Percentiles rank a stretch among this genome's conserved stretches.
phyloP scores from a whole-genome alignment of 1,140 invertebrate species.

The Drosophila pectinifera region DNA sequence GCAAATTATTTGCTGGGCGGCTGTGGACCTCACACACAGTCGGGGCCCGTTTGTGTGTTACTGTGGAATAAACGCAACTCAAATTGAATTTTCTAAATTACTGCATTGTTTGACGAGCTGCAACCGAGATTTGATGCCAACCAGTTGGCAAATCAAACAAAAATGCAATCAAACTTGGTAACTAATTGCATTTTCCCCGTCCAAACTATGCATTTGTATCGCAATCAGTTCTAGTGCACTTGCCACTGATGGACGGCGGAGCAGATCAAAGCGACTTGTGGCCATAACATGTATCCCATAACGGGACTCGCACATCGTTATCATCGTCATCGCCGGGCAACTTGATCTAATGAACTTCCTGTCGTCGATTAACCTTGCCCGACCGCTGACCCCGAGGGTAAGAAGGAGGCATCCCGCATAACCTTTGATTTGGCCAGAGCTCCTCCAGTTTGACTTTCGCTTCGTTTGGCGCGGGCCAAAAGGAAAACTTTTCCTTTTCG shows the following conservation, averaged over 20 bases:
- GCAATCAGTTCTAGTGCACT: constrained; percentile 45
- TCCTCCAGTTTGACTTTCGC: constrained; percentile 53
- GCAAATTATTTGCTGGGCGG: constrained; percentile 62
- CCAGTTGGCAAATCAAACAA: constrained; percentile 60
- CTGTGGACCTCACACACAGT: neutral
- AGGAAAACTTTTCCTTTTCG: constrained; percentile 54
- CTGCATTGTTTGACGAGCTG: constrained; percentile 49
- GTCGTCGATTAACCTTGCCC: constrained; percentile 62
- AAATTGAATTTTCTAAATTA: constrained; percentile 79
- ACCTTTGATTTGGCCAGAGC: constrained; percentile 41
- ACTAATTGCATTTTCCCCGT: constrained; percentile 63
- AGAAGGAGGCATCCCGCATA: constrained; percentile 6
- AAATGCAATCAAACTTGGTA: constrained; percentile 73
- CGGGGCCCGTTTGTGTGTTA: constrained; percentile 8
- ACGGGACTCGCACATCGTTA: constrained; percentile 56
- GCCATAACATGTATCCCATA: constrained; percentile 38
- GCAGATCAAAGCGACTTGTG: constrained; percentile 22
- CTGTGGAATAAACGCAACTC: constrained; percentile 42
- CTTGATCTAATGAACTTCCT: constrained; percentile 78
- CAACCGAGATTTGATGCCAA: constrained; percentile 36
- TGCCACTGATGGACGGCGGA: neutral
- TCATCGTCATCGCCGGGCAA: constrained; percentile 38
- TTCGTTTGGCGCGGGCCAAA: constrained; percentile 61
- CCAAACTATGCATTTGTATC: constrained; percentile 44
- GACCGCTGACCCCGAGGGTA: constrained; percentile 32